phyloP scores from a whole-genome alignment of 2,888 invertebrate species.

The Habroteleia sp. region DNA sequence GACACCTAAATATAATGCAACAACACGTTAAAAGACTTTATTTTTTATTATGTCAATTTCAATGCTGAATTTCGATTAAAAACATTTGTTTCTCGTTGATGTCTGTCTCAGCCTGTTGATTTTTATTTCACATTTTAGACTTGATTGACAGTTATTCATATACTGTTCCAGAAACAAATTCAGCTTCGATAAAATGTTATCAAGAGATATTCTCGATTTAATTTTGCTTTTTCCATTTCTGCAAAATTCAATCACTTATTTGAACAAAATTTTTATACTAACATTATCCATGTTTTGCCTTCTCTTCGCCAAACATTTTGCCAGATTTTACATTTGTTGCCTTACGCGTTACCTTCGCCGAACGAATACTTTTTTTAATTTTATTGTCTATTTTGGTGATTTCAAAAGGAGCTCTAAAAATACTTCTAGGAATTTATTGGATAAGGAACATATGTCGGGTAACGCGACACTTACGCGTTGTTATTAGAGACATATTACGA shows the following conservation, averaged over 20 bases:
- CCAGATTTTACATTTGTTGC: too few relatives aligned
- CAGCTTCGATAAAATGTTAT: background rate
- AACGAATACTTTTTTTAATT: conserved; percentile 8
- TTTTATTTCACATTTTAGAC: background rate
- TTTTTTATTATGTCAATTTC: background rate
- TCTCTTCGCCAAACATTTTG: too few relatives aligned
- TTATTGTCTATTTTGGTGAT: conserved; percentile 19
- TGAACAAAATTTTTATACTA: too few relatives aligned
- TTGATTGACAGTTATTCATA: conserved; percentile 15
- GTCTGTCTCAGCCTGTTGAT: background rate
- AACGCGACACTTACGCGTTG: conserved; percentile 26
- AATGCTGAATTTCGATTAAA: background rate
- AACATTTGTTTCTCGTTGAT: conserved; percentile 7
- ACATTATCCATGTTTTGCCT: too few relatives aligned
- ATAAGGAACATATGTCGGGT: conserved; percentile 26
- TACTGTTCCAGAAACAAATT: background rate
- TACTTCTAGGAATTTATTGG: conserved; percentile 9
- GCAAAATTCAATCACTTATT: background rate
- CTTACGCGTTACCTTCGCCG: background rate
- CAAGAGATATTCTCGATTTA: background rate
- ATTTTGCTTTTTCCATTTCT: background rate
- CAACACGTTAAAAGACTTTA: background rate
- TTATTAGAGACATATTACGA: conserved; percentile 19
- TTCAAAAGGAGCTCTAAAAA: conserved; percentile 16
- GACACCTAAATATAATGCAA: too few relatives aligned